Evolutionary conservation across 2,888 invertebrate genomes (phyloP), one percentile per base, ranked within the genome.

Genomic region (Chrysolina oricalcia): DNA sequence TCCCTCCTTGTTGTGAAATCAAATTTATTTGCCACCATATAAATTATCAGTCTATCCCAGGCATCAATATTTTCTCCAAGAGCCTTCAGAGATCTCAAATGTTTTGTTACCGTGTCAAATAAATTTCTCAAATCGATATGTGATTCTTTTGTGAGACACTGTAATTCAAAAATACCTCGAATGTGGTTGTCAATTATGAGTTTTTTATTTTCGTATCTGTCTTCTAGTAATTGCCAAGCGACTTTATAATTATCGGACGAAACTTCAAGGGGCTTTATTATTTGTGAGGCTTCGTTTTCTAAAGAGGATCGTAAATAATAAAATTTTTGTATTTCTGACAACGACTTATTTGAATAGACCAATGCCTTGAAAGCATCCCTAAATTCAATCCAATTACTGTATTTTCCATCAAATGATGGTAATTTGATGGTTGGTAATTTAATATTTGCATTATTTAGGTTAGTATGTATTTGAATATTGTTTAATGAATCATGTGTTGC

Each of bases 11-110:
- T 78, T 8, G 50, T 48, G 10, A 43, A 15, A 64, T 83, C 82
- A 11, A 83, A 71, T 62, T 73, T 73, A 13, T 10, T 62, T 8
- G 62, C 62, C 2, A 73, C 43, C 48, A 66, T 78, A 75, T 41
- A 81, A 74, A 72, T 73, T 9, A 77, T 64, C 0, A 75, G 43
- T n/a, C 81, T 79, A 53, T 83, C 82, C 83, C 83, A 85, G 2
- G 74, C 23, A 2, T 82, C 75, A n/a, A 78, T 78, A 3, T 80
- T 74, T 53, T 81, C 77, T 11, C 78, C 79, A 43, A 85, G 65
- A 0, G 76, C 64, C n/a, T 77, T 76, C 11, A 84, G 71, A 0
- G 84, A 80, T 13, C 80, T 68, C n/a, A 84, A 62, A 69, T 84
- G 81, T 66, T 79, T 83, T n/a, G 72, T 41, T 1, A 79, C 41